Evolutionary conservation across 1,140 invertebrate species (phyloP).

Genomic region (Drosophila aff.): DNA sequence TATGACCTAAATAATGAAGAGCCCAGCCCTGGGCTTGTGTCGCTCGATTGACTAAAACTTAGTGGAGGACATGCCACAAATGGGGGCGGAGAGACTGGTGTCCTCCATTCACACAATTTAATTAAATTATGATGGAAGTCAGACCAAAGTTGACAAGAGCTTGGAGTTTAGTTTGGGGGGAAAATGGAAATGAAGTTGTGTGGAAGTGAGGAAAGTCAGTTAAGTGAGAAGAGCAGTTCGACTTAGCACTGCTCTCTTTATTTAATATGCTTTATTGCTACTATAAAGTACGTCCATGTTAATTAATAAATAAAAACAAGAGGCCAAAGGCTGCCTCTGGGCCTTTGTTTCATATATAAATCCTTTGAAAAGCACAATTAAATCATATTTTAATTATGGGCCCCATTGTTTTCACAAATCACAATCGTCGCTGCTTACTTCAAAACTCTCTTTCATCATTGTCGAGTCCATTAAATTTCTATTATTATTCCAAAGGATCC

Average conservation of each 20-base stretch:
- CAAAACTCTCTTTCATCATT: constrained; percentile 19
- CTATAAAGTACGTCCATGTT: not conserved
- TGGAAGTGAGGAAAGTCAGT: not conserved
- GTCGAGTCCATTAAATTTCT: constrained; percentile 34
- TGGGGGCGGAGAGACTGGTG: not conserved
- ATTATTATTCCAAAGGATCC: constrained; percentile 30
- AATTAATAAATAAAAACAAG: not conserved
- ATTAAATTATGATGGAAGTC: constrained; percentile 66
- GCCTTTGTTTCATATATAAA: not conserved
- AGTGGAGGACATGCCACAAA: constrained; percentile 26
- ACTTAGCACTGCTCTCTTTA: not conserved
- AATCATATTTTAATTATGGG: constrained; percentile 2
- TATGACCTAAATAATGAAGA: constrained; percentile 59
- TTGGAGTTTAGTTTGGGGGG: constrained; percentile 3
- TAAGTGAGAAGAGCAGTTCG: not conserved
- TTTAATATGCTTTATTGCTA: not conserved
- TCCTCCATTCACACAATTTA: constrained; percentile 62
- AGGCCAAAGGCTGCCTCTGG: not conserved
- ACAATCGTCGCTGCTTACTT: constrained; percentile 15
- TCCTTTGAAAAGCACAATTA: not conserved
- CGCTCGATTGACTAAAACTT: constrained; percentile 47
- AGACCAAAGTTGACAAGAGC: constrained; percentile 24
- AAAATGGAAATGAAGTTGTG: constrained; percentile 21
- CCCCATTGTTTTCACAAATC: constrained; percentile 2
- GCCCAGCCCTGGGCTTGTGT: constrained; percentile 27